A percentile compares a stretch with the other conserved stretches of the same genome.
Evolutionary conservation across 2,888 invertebrate genomes (phyloP).

Genomic region (Pseudolycoriella hygida): DNA sequence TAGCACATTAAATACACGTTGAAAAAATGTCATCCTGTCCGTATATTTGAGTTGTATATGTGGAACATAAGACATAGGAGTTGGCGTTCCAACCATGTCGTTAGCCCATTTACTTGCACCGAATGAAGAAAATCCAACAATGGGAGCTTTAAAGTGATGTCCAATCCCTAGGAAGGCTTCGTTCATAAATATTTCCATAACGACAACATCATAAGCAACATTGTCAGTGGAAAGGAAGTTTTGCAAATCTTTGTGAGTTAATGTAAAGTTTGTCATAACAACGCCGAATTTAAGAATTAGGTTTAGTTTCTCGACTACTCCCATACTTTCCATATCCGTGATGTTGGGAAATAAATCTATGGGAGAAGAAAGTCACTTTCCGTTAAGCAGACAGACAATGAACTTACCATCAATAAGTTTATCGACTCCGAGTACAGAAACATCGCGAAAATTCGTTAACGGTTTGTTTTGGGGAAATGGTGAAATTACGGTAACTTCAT

Average conservation of each 20-base stretch:
- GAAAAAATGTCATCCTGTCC: conserved; percentile 14
- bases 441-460: neutral
- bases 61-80: conserved; percentile 6
- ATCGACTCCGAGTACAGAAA: neutral
- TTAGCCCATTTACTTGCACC: conserved; percentile 7
- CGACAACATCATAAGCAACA: conserved; percentile 11
- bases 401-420: too few species aligned
- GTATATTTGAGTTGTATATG: conserved; percentile 1
- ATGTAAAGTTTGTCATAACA: conserved; percentile 1
- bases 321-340: too few species aligned
- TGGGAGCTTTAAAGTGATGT: conserved; percentile 14
- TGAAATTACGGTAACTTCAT: conserved; percentile 21
- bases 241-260: conserved; percentile 5
- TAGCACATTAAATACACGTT: conserved; percentile 14
- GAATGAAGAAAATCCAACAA: conserved; percentile 10
- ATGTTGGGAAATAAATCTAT: too few species aligned
- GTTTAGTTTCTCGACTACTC: too few species aligned
- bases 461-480: conserved; percentile 1
- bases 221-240: conserved; percentile 12
- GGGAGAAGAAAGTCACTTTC: too few species aligned
- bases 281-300: too few species aligned
- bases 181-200: conserved; percentile 13
- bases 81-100: conserved; percentile 4
- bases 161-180: conserved; percentile 15
- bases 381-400: too few species aligned